Evolutionary conservation across 2,113 vertebrate species (phyloP).

Genomic region (Chloropsis hardwickii): DNA sequence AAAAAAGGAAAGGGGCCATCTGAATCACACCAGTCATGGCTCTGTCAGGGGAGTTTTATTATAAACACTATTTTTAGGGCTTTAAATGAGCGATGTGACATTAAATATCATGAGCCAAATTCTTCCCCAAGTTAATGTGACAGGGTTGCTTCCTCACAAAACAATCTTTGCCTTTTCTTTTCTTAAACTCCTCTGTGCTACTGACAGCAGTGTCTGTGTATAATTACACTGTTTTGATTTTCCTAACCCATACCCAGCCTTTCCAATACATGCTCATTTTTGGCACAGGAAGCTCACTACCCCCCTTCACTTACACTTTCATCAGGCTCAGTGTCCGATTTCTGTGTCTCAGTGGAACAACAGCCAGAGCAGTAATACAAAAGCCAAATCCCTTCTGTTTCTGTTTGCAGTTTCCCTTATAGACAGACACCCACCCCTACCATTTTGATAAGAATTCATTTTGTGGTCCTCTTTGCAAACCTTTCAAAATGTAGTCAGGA

Average conservation of each 20-base stretch:
- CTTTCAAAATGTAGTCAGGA: background rate
- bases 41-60: constrained; percentile 34
- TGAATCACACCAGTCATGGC: background rate
- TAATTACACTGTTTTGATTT: background rate
- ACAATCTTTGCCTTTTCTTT: background rate
- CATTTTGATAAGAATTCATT: background rate
- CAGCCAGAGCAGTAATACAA: background rate
- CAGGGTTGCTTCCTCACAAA: background rate
- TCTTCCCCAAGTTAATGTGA: background rate
- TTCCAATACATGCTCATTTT: background rate
- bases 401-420: background rate
- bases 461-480: background rate
- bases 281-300: background rate
- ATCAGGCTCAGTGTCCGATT: background rate
- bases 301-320: background rate
- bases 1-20: constrained; percentile 11
- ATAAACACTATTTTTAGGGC: constrained; percentile 43
- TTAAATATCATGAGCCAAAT: background rate
- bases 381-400: background rate
- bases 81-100: background rate
- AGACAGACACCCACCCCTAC: background rate
- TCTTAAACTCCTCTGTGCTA: background rate
- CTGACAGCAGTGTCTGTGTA: background rate
- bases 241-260: background rate
- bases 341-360: background rate